Evolutionary conservation across 2,113 vertebrate species (phyloP), one percentile per base, ranked within the genome.

Genomic region (Brachionichthys hirsutus): DNA sequence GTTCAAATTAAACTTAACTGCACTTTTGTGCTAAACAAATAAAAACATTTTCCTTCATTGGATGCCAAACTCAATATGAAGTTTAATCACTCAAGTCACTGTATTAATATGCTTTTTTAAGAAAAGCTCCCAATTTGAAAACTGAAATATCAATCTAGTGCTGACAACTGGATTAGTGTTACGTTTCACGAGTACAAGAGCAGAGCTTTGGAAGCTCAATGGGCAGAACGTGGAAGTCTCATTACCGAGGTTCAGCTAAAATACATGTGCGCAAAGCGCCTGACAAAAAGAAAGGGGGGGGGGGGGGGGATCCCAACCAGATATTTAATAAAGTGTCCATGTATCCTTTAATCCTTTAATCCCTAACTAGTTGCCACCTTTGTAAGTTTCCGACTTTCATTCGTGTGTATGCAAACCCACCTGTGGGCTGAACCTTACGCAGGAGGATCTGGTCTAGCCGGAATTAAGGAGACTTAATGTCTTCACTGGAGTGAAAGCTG

Each of bases 381-480:
- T 49, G 2, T 17, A 13, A 44, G 51, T 58, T 50, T 54, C 19
- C 12, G 6, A 15, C 47, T 53, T 50, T 15, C 9, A 54, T 53
- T 17, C 45, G 9, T 14, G 14, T 53, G 44, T 50, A 20, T 13
- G 20, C 24, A 57, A 43, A 59, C 13, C 49, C 68, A 63, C 62
- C 41, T 68, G 66, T 42, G 11, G n/a, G 45, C 45, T 54, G 44
- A 38, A 20, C 14, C 43, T 30, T 11, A 17, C 47, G 51, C 48
- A 34, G 46, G 40, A 74, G 68, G 14, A 65, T 75, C 71, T 72
- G 71, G 67, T 68, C 74, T 42, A 38, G 9, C 48, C 48, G 51
- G 75, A 60, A 78, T 63, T 55, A 40, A 55, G 67, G 43, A 45
- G 50, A 80, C 78, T 78, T 50, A 66, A 75, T 66, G 55, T 64